Conservation (phyloP, 2,888 invertebrate genomes). For the Crematogaster levior region DNA sequence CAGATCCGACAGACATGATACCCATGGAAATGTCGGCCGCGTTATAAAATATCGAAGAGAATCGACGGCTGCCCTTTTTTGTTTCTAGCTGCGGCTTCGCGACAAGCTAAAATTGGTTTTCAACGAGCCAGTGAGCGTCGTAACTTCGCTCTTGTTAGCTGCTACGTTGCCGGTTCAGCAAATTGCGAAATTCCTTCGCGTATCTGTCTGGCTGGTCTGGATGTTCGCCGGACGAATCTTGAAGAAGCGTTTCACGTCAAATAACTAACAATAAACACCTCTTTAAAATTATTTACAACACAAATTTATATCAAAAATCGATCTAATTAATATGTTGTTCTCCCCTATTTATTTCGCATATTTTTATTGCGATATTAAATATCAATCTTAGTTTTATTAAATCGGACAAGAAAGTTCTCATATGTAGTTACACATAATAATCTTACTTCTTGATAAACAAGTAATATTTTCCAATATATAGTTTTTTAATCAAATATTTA, state of each 20-base stretch:
- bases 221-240: slow-evolving; percentile 49
- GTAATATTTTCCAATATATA: background rate
- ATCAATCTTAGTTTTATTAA: background rate
- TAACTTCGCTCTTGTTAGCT: slow-evolving; percentile 69
- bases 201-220: slow-evolving; percentile 68
- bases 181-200: slow-evolving; percentile 81
- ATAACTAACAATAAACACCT: background rate
- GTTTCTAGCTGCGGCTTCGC: slow-evolving; percentile 49
- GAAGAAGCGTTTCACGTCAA: slow-evolving; percentile 35
- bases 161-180: slow-evolving; percentile 70
- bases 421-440: background rate
- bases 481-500: background rate
- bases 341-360: background rate
- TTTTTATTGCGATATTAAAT: background rate
- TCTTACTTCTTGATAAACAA: background rate
- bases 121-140: slow-evolving; percentile 59
- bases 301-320: background rate
- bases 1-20: background rate
- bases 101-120: slow-evolving; percentile 69
- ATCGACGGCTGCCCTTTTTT: slow-evolving; percentile 56
- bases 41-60: slow-evolving; percentile 56
- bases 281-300: background rate
- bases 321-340: background rate
- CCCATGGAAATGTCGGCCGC: background rate
- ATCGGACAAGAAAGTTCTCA: background rate